These are phyloP conservation scores for Drosophila bocqueti DNA, from an alignment of 1,140 invertebrate genomes.

Conservation along the genomic window DNA sequence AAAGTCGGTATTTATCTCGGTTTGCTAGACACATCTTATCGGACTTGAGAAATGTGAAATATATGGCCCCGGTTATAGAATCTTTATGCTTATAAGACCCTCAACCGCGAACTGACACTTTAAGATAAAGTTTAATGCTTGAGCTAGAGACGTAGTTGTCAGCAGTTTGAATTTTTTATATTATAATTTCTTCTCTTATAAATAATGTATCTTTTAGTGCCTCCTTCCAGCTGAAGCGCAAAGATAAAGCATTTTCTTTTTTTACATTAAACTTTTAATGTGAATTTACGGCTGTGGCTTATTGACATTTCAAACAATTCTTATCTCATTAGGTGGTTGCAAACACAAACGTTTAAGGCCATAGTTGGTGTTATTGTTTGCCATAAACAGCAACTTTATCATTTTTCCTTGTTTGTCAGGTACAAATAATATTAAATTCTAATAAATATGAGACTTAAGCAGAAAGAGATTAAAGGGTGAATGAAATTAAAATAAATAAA, in stretches of 20 bases:
- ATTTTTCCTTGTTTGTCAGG: not conserved
- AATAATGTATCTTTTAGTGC: not conserved
- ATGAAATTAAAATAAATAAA: not conserved
- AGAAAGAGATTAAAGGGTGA: no score
- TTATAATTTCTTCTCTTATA: not conserved
- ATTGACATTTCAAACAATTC: constrained; percentile 10
- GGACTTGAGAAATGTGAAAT: constrained; percentile 9
- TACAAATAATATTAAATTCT: not conserved
- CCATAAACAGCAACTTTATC: constrained; percentile 3
- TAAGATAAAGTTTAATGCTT: constrained; percentile 15
- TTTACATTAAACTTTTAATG: not conserved
- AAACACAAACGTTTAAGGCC: constrained; percentile 3
- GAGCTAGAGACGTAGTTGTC: not conserved
- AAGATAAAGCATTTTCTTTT: not conserved
- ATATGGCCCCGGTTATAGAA: not conserved
- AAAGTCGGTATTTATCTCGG: constrained; percentile 9
- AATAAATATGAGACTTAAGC: not conserved
- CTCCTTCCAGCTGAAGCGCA: not conserved
- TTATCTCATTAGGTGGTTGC: constrained; percentile 3
- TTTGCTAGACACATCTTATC: constrained; percentile 10
- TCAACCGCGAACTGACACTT: constrained; percentile 12
- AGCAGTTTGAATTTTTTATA: not conserved
- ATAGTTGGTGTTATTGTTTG: constrained; percentile 1
- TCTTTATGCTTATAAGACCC: not conserved
- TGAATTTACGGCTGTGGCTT: not conserved